phyloP scores from a whole-genome alignment of 2,888 invertebrate genomes.

The Hedychridium roseum region DNA sequence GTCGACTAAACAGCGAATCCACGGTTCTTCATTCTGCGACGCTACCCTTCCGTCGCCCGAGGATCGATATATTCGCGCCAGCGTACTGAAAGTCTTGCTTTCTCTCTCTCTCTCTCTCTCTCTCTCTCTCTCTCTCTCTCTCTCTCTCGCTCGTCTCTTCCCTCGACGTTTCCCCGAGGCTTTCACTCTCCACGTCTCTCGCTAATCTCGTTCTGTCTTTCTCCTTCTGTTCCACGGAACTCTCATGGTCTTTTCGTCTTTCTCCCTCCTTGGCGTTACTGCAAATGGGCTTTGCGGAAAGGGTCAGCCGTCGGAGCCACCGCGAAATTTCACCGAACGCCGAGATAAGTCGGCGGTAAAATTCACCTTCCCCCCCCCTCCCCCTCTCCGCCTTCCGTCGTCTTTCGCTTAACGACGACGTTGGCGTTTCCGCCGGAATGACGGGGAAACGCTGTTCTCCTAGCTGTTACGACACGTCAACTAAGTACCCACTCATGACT shows the following conservation, averaged over 20 bases:
- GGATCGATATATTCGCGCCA: conserved; percentile 55
- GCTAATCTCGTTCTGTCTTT: background rate
- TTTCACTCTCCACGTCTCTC: conserved; percentile 8
- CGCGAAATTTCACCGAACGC: too few relatives aligned
- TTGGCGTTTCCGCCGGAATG: too few relatives aligned
- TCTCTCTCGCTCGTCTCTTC: background rate
- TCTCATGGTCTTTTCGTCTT: conserved; percentile 8
- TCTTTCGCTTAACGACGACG: too few relatives aligned
- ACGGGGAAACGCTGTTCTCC: too few relatives aligned
- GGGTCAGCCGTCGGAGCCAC: too few relatives aligned
- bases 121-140: conserved; percentile 6
- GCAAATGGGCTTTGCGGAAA: too few relatives aligned
- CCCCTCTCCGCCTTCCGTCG: too few relatives aligned
- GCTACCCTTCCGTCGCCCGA: conserved; percentile 31
- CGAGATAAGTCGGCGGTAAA: too few relatives aligned
- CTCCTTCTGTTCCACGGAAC: conserved; percentile 9
- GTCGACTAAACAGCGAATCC: conserved; percentile 46
- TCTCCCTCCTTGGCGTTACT: too few relatives aligned
- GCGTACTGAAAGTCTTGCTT: conserved; percentile 39
- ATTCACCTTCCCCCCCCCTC: too few relatives aligned
- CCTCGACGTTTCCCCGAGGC: background rate
- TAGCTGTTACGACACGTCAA: too few relatives aligned
- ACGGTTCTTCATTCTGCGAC: conserved; percentile 45
- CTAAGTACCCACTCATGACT: too few relatives aligned
- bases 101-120: background rate